These are phyloP conservation scores for Hydrotaea diabolus DNA, from an alignment of 2,888 invertebrate genomes.

Conservation along the genomic window DNA sequence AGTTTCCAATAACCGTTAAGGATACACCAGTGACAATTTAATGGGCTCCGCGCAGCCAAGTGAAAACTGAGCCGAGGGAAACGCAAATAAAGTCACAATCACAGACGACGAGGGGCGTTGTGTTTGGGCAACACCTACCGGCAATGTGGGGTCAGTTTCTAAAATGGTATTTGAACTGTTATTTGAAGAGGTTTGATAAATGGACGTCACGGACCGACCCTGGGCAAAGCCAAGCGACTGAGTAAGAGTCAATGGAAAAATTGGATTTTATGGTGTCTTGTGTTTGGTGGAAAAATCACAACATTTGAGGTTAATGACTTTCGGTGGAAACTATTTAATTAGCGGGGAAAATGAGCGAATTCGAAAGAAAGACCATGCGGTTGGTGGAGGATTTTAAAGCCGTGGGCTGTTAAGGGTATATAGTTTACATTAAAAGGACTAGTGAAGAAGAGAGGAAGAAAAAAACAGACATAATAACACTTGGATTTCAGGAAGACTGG, in stretches of 20 bases:
- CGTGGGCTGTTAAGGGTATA: no score
- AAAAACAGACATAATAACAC: no score
- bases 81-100: background rate
- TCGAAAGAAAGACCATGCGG: background rate
- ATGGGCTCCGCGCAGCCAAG: background rate
- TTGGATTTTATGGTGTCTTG: background rate
- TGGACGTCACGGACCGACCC: background rate
- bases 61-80: background rate
- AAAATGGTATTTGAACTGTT: slow-evolving; percentile 23
- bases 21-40: slow-evolving; percentile 17
- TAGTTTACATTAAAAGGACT: no score
- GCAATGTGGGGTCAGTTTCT: slow-evolving; percentile 9
- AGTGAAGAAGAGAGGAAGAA: no score
- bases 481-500: no score
- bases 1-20: slow-evolving; percentile 33
- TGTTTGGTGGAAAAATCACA: slow-evolving; percentile 1
- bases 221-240: background rate
- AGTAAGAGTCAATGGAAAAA: background rate
- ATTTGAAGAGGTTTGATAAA: slow-evolving; percentile 24
- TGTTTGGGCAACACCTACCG: slow-evolving; percentile 22
- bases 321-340: slow-evolving; percentile 5
- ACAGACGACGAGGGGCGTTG: background rate
- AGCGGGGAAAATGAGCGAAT: background rate
- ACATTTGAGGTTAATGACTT: slow-evolving; percentile 14
- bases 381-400: background rate